Evolutionary conservation across 2,113 vertebrate species (phyloP).

Genomic region (Aviceda subcristata): DNA sequence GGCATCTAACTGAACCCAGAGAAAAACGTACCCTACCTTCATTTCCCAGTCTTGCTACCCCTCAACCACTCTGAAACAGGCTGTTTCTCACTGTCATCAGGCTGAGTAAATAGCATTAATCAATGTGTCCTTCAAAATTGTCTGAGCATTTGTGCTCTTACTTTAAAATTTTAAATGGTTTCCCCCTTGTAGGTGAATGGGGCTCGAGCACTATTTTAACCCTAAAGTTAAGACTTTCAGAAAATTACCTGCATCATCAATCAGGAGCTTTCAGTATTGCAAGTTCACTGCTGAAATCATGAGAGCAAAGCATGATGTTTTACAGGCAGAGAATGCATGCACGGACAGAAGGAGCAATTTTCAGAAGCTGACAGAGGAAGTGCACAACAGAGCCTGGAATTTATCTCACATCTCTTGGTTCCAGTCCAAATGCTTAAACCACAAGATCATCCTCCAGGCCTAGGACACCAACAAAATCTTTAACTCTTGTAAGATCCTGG

Average conservation of each 20-base stretch:
- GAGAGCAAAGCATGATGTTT: not conserved
- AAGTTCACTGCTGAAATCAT: rapidly evolving
- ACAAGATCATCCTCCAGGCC: conserved; percentile 9
- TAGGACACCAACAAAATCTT: not conserved
- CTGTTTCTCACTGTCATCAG: not conserved
- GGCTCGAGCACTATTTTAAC: not conserved
- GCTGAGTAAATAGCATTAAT: not conserved
- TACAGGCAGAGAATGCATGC: not conserved
- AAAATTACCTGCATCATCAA: not conserved
- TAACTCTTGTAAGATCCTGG: not conserved
- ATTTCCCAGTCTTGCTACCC: not conserved
- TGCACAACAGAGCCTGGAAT: conserved; percentile 5
- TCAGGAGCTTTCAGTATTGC: not conserved
- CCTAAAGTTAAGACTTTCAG: not conserved
- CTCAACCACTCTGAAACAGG: not conserved
- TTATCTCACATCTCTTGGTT: conserved; percentile 29
- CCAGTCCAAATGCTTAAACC: conserved; percentile 18
- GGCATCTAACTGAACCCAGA: not conserved
- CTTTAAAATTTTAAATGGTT: not conserved
- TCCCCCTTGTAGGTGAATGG: not conserved
- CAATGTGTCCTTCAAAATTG: not conserved
- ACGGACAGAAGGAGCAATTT: not conserved
- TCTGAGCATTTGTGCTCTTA: not conserved
- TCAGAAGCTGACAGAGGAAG: conserved; percentile 22
- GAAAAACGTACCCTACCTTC: not conserved